These are phyloP conservation scores for Cancer borealis DNA, from an alignment of 2,888 invertebrate species.

Conservation along the genomic window DNA sequence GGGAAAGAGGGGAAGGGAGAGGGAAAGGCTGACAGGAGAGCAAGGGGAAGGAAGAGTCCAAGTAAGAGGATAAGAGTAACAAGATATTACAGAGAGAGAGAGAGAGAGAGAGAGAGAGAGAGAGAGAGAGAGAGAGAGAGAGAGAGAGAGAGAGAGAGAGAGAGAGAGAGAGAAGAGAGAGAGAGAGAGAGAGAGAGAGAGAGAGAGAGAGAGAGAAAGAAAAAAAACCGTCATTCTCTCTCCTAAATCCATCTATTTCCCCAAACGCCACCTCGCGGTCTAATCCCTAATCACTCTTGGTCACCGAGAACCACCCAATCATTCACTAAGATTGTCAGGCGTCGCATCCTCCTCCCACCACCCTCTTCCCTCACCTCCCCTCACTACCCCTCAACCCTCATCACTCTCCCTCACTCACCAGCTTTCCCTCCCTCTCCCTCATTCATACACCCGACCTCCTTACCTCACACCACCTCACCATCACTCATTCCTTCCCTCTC, in stretches of 20 bases:
- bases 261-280: background rate
- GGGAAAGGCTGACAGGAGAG: background rate
- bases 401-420: background rate
- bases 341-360: background rate
- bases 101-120: constrained; percentile 40
- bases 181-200: no score
- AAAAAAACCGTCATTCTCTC: background rate
- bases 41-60: background rate
- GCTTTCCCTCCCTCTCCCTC: background rate
- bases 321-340: background rate
- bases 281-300: background rate
- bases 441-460: background rate
- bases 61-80: constrained; percentile 29
- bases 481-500: constrained; percentile 31
- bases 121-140: constrained; percentile 40
- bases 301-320: background rate
- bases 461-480: background rate
- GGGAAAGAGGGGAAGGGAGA: constrained; percentile 29
- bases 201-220: no score
- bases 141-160: constrained; percentile 40
- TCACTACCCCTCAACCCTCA: background rate
- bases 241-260: background rate
- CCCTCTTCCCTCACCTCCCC: background rate
- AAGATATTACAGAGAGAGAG: background rate
- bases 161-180: constrained; percentile 8